phyloP scores from a whole-genome alignment of 1,140 invertebrate genomes.

The Drosophila hydei region DNA sequence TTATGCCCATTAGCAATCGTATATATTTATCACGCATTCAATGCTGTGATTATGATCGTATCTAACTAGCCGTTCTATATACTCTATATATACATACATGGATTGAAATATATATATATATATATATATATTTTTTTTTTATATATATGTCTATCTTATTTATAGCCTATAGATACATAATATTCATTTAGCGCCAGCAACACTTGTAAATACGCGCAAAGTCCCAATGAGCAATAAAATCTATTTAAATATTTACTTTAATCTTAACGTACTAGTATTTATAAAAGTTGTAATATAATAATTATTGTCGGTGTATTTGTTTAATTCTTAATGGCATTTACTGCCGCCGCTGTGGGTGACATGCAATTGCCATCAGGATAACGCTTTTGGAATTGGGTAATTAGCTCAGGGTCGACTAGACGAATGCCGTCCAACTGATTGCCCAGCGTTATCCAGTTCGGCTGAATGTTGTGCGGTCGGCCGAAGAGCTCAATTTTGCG shows the following conservation, averaged over 20 bases:
- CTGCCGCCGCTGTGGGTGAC: constrained; percentile 70
- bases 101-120: constrained; percentile 13
- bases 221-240: constrained; percentile 67
- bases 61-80: constrained; percentile 15
- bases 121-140: constrained; percentile 3
- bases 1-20: constrained; percentile 29
- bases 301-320: not conserved
- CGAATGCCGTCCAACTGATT: constrained; percentile 87
- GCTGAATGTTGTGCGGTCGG: constrained; percentile 98
- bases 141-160: not conserved
- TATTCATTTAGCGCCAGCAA: constrained; percentile 18
- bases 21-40: constrained; percentile 24
- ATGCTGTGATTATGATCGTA: constrained; percentile 34
- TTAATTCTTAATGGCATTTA: constrained; percentile 69
- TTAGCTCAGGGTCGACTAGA: constrained; percentile 95
- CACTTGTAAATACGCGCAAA: constrained; percentile 74
- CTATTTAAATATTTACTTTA: constrained; percentile 48
- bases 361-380: constrained; percentile 93
- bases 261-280: constrained; percentile 14
- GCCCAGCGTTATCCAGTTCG: constrained; percentile 92
- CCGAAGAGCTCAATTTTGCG: constrained; percentile 99
- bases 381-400: constrained; percentile 93
- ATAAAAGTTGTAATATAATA: not conserved
- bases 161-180: not conserved
- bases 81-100: not conserved